These are phyloP conservation scores for Oscheius sp. DNA, from an alignment of 2,888 invertebrate species.

Conservation along the genomic window DNA sequence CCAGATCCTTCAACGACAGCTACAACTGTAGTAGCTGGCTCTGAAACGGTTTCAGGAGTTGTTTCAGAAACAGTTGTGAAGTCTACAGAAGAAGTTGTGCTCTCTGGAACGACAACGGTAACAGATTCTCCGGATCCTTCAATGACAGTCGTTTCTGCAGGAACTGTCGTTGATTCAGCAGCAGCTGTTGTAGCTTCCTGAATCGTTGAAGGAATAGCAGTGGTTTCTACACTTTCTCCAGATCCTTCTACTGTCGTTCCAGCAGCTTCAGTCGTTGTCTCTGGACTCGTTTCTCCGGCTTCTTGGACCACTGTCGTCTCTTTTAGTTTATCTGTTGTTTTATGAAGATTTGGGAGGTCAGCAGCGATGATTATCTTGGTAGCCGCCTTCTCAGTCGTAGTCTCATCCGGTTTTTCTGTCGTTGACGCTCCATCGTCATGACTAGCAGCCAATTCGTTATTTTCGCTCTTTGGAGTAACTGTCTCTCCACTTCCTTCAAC, in stretches of 20 bases:
- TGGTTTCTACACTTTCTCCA: slow-evolving; percentile 6
- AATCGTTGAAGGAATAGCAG: not conserved
- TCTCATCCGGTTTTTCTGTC: slow-evolving; percentile 9
- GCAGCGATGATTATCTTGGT: slow-evolving; percentile 77
- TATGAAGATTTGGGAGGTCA: slow-evolving; percentile 78
- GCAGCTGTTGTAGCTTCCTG: not conserved
- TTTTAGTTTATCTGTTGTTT: slow-evolving; percentile 22
- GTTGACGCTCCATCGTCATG: not conserved
- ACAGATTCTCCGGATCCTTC: slow-evolving; percentile 2
- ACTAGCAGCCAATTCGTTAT: slow-evolving; percentile 16
- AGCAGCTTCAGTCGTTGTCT: not conserved
- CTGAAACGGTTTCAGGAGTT: not conserved
- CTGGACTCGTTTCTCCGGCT: not conserved
- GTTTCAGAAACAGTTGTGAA: slow-evolving; percentile 14
- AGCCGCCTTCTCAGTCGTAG: not conserved
- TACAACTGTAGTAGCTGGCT: not conserved
- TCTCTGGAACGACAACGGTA: slow-evolving; percentile 30
- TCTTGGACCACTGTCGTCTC: not conserved
- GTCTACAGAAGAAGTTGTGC: slow-evolving; percentile 19
- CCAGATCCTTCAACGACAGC: slow-evolving; percentile 3
- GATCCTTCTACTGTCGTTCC: not conserved
- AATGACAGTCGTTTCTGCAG: not conserved
- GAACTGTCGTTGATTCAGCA: not conserved
- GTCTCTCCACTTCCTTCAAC: slow-evolving; percentile 7
- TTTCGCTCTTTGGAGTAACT: slow-evolving; percentile 3